These are phyloP conservation scores for Eupithecia dodoneata DNA, from an alignment of 2,888 invertebrate genomes.

Conservation along the genomic window DNA sequence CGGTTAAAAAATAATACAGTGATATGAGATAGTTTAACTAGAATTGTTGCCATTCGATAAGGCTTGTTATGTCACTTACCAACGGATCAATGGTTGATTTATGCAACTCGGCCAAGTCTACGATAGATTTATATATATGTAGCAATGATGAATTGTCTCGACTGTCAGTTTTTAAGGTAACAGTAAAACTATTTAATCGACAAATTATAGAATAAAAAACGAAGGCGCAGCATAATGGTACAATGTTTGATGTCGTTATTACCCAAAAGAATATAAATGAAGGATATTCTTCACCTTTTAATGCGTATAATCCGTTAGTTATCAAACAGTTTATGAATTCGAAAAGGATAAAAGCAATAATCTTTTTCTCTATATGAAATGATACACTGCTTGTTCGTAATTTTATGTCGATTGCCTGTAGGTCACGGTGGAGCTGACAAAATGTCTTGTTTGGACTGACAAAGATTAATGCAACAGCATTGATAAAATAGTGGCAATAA, in stretches of 20 bases:
- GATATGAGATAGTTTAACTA: neutral
- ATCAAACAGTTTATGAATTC: neutral
- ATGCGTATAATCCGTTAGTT: neutral
- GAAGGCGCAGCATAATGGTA: neutral
- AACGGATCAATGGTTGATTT: neutral
- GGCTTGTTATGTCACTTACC: slow-evolving; percentile 2
- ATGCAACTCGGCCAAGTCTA: neutral
- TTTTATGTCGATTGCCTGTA: neutral
- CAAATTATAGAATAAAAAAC: neutral
- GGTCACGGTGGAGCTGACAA: slow-evolving; percentile 6
- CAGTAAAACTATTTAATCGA: neutral
- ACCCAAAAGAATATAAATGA: neutral
- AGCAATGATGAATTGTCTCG: neutral
- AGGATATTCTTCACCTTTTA: neutral
- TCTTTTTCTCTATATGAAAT: neutral
- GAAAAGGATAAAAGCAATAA: neutral
- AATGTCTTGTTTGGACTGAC: slow-evolving; percentile 1
- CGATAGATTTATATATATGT: slow-evolving; percentile 1
- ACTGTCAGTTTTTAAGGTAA: neutral
- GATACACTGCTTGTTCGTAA: neutral
- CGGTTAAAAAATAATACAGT: neutral
- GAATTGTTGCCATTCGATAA: neutral
- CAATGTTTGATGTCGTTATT: neutral
- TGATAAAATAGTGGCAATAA: neutral
- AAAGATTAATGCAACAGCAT: neutral